Conservation (phyloP, 2,113 vertebrate species). For the Charina bottae region DNA sequence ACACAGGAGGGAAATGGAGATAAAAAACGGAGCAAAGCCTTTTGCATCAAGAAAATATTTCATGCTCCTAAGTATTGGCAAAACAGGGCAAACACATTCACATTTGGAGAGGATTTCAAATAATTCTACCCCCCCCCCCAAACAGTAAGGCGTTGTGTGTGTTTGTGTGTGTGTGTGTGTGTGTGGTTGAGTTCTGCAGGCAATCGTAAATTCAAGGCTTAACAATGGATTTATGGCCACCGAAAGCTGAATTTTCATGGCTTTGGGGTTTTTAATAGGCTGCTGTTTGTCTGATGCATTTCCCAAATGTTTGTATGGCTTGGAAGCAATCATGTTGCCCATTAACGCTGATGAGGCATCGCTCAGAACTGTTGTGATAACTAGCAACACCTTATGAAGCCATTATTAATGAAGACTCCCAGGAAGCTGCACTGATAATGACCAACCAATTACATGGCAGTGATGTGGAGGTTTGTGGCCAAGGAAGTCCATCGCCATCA, state of each 20-base stretch:
- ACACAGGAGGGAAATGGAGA: background rate
- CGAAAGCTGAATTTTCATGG: background rate
- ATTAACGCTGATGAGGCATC: conserved; percentile 23
- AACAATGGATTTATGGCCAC: background rate
- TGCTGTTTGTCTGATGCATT: conserved; percentile 11
- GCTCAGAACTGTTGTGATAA: background rate
- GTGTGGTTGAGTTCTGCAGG: background rate
- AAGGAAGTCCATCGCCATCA: background rate
- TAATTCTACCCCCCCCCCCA: too few relatives aligned
- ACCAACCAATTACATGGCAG: background rate
- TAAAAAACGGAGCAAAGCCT: background rate
- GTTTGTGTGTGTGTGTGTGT: too few relatives aligned
- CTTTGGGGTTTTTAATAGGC: background rate
- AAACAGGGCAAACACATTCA: background rate
- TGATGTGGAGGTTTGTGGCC: conserved; percentile 2
- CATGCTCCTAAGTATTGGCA: background rate
- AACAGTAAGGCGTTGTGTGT: too few relatives aligned
- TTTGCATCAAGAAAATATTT: background rate
- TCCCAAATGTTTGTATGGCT: conserved; percentile 26
- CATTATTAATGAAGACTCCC: conserved; percentile 16
- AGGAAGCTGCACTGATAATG: background rate
- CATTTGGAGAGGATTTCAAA: background rate
- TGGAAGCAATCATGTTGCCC: conserved; percentile 11
- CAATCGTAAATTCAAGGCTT: background rate
- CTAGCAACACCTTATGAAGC: conserved; percentile 23